Base-by-base conservation (phyloP, 2,888 invertebrate genomes). In the Neelides folsomi region DNA sequence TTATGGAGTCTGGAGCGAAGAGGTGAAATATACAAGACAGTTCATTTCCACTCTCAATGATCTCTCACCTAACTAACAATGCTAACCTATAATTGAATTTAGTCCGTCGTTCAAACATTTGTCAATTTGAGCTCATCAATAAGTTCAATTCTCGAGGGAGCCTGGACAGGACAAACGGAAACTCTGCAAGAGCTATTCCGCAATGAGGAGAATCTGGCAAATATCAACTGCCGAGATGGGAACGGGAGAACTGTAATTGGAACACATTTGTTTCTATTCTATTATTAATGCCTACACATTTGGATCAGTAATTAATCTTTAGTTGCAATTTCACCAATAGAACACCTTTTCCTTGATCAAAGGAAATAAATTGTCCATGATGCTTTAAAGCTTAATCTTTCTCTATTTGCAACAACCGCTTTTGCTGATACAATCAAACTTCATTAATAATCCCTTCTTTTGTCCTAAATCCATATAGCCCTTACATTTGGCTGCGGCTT, bases 1-100 rank as follows among this genome's bases (percentile, higher is more conserved):
- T 1, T 53, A 55, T 35, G 58, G 58, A 20, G 44, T 50, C 1
- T 63, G 63, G 63, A 59, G 47, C 44, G 60, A 63, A 19, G 59
- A 58, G 27, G 27, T 27, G 27, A 27, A 52, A 49, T 34, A 18
- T 55, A 13, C 16, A 36, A 10, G 27, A 40, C 10, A 46, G 50
- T 43, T 47, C n/a, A n/a, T n/a, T n/a, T n/a, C n/a, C n/a, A n/a
- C n/a, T n/a, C 49, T 19, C 47, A 50, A 8, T 27, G 27, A 27
- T 27, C 27, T 27, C 27, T 3, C 27, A 27, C 3, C 27, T 27
- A 27, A 27, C 27, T 27, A 27, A 27, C 27, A 27, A 27, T 27
- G 27, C 7, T 3, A 27, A 27, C 27, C 27, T 27, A 7, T 27
- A 27, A 27, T 27, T 27, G 27, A 27, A 27, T 27, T 27, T 27